These are phyloP conservation scores for Nebria ingens DNA, from an alignment of 1,140 invertebrate genomes.

Conservation along the genomic window DNA sequence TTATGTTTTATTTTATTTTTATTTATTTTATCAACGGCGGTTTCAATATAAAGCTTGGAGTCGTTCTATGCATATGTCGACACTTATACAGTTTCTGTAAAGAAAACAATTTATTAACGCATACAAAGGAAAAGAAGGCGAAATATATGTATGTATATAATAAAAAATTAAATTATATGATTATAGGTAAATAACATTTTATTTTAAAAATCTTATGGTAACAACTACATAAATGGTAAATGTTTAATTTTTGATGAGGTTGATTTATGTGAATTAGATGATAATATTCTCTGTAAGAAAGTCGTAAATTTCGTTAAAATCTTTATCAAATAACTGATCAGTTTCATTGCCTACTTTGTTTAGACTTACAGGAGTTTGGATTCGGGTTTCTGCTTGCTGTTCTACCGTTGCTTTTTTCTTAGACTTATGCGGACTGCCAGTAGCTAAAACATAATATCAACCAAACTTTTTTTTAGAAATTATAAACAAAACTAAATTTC, in stretches of 20 bases:
- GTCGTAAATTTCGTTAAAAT: background rate
- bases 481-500: no score
- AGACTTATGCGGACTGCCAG: slow-evolving; percentile 38
- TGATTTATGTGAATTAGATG: slow-evolving; percentile 27
- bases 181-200: slow-evolving; percentile 1
- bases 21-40: no score
- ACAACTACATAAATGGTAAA: slow-evolving; percentile 15
- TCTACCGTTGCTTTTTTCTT: slow-evolving; percentile 36
- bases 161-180: no score
- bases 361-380: slow-evolving; percentile 30
- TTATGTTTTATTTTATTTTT: no score
- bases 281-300: slow-evolving; percentile 27
- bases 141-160: no score
- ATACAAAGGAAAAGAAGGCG: no score
- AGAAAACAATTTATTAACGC: no score
- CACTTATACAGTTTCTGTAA: no score
- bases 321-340: background rate
- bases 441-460: slow-evolving; percentile 31
- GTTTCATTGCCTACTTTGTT: background rate
- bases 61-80: no score
- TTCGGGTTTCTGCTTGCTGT: slow-evolving; percentile 15
- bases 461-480: slow-evolving; percentile 5
- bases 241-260: slow-evolving; percentile 18
- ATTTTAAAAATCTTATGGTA: background rate
- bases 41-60: no score